These are phyloP conservation scores for Oscheius onirici DNA, from an alignment of 2,888 invertebrate species.

Conservation along the genomic window DNA sequence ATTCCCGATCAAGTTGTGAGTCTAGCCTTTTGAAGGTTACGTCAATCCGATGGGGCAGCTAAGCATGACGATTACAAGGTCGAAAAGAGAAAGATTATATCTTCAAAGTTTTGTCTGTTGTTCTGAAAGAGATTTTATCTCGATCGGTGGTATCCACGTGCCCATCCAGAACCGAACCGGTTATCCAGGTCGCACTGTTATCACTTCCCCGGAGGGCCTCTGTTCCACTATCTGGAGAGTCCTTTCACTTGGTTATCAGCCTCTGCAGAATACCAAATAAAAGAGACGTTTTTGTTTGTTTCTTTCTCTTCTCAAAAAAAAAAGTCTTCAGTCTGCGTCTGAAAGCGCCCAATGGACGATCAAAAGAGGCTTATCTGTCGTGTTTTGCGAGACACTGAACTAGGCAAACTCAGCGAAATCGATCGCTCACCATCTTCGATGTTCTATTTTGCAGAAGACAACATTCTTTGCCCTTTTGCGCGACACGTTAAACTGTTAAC, in stretches of 20 bases:
- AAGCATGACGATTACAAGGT: slow-evolving; percentile 15
- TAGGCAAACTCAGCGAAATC: slow-evolving; percentile 22
- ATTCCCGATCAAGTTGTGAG: background rate
- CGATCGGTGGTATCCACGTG: background rate
- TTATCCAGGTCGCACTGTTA: background rate
- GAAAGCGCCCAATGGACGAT: background rate
- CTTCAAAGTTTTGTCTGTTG: background rate
- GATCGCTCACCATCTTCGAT: slow-evolving; percentile 14
- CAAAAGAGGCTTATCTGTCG: slow-evolving; percentile 32
- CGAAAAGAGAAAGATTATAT: background rate
- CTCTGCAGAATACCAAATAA: no score
- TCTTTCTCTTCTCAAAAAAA: background rate
- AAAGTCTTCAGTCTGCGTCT: background rate
- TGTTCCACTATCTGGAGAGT: no score
- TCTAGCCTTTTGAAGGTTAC: background rate
- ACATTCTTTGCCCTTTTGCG: no score
- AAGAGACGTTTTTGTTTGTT: background rate
- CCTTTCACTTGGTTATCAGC: no score
- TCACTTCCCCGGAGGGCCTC: background rate
- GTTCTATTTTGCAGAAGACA: no score
- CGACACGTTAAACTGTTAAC: no score
- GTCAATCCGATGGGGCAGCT: slow-evolving; percentile 11
- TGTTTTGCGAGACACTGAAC: slow-evolving; percentile 24
- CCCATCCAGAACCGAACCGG: slow-evolving; percentile 2
- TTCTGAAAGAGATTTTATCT: slow-evolving; percentile 3